These are phyloP conservation scores for Podargus strigoides DNA, from an alignment of 2,797 vertebrate species.

Conservation along the genomic window DNA sequence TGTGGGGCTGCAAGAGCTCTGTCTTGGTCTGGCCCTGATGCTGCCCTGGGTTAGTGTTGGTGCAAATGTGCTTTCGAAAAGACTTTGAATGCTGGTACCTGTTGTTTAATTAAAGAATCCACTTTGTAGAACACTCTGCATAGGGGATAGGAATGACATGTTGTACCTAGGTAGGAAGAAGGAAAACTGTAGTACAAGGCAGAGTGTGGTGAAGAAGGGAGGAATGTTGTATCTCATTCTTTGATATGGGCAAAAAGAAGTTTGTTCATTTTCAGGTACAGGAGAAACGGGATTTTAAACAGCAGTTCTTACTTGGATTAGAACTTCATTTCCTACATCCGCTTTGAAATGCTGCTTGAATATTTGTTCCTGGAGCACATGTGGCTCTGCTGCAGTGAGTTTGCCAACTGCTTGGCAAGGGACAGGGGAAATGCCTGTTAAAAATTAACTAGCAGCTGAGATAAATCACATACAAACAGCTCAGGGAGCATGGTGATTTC, in stretches of 20 bases:
- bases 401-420: neutral
- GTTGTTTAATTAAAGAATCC: neutral
- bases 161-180: neutral
- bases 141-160: neutral
- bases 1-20: neutral
- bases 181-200: neutral
- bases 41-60: neutral
- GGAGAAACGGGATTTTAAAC: neutral
- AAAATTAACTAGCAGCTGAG: neutral
- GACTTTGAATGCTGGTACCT: neutral
- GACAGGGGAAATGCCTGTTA: neutral
- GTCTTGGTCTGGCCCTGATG: neutral
- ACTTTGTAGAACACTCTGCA: neutral
- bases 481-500: neutral
- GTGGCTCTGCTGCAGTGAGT: neutral
- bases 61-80: neutral
- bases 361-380: neutral
- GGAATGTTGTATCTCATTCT: neutral
- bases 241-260: neutral
- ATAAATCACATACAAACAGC: neutral
- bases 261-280: neutral
- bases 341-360: neutral
- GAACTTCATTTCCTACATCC: neutral
- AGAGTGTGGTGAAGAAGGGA: neutral
- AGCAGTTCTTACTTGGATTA: neutral